These are phyloP conservation scores for Onychomys arenicola DNA, from an alignment of 2,797 vertebrate genomes.

Conservation along the genomic window DNA sequence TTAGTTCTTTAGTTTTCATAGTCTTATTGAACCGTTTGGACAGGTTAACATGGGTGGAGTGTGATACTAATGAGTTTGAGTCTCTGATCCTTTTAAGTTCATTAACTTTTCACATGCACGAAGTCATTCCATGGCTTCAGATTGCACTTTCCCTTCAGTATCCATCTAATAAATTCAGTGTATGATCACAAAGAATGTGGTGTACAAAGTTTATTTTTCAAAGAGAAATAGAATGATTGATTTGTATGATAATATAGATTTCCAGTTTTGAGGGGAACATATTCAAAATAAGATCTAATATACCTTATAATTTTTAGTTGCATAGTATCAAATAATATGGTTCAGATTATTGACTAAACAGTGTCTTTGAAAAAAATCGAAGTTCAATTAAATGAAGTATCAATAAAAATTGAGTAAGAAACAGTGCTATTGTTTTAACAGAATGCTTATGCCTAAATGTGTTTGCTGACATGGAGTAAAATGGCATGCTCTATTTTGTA, in stretches of 20 bases:
- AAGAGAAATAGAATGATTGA: conserved; percentile 65
- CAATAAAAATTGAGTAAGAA: conserved; percentile 40
- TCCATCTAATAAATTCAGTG: conserved; percentile 5
- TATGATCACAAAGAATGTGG: conserved; percentile 46
- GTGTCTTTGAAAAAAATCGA: conserved; percentile 51
- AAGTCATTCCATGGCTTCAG: conserved; percentile 21
- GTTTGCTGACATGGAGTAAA: conserved; percentile 38
- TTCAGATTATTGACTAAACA: conserved; percentile 50
- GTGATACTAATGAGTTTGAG: conserved; percentile 58
- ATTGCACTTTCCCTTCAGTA: background rate
- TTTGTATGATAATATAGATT: conserved; percentile 48
- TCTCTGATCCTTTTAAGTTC: conserved; percentile 14
- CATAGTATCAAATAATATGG: conserved; percentile 21
- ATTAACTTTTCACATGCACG: conserved; percentile 44
- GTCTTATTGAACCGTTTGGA: conserved; percentile 52
- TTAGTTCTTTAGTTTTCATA: conserved; percentile 64
- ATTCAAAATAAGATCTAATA: conserved; percentile 49
- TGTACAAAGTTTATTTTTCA: background rate
- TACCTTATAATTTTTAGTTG: conserved; percentile 15
- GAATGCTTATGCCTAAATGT: conserved; percentile 30
- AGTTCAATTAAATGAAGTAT: conserved; percentile 37
- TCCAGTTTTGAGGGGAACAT: conserved; percentile 49
- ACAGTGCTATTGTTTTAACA: conserved; percentile 36
- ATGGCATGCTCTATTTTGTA: conserved; percentile 23
- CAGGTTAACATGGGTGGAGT: conserved; percentile 45